Base-by-base conservation (phyloP, 2,888 invertebrate species). In the Phragmatobia fuliginosa region DNA sequence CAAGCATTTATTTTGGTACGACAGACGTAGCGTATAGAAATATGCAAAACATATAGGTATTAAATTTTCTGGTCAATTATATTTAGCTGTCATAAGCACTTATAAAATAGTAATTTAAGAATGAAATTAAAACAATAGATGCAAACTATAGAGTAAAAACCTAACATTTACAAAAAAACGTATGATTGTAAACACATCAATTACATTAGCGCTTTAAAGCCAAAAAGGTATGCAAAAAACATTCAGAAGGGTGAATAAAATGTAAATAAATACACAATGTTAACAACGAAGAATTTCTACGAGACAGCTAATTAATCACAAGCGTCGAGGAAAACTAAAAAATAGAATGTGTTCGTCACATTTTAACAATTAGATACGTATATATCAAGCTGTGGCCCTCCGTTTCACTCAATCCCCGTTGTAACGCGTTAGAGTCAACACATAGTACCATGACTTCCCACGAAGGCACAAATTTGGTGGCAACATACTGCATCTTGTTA, bases 401-500 rank as follows among this genome's bases (percentile, higher is more conserved):
- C 75, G 81, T 79, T 86, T 79, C 77, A 67, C 81, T 90, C 91
- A 94, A 93, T 94, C 85, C 88, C 80, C 86, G 76, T 81, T 81
- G 85, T 80, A 84, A 75, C 89, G 89, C 81, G 86, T 82, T 68
- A 77, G 85, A 79, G 88, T 77, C 75, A 84, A 81, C 85, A 85
- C 74, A 59, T 83, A 88, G 82, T 79, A 92, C 89, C 86, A 87
- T 93, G 86, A 86, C 84, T 73, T 89, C 92, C 8, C 74, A 74
- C 73, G 97, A 97, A 89, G 96, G 96, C 71, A 94, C 94, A 66
- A 97, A 96, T 85, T 93, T 97, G 78, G 93, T 96, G 76, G 96
- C 96, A 67, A 97, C 97, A 65, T 97, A 97, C 87, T 91, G 96
- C 85, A 97, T 97, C 82, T 92, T 97, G 75, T 94, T 97, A 68